A percentile compares a stretch with the other conserved stretches of the same genome.
Evolutionary conservation across 2,113 vertebrate species (phyloP).

Genomic region (Pedionomus torquatus): DNA sequence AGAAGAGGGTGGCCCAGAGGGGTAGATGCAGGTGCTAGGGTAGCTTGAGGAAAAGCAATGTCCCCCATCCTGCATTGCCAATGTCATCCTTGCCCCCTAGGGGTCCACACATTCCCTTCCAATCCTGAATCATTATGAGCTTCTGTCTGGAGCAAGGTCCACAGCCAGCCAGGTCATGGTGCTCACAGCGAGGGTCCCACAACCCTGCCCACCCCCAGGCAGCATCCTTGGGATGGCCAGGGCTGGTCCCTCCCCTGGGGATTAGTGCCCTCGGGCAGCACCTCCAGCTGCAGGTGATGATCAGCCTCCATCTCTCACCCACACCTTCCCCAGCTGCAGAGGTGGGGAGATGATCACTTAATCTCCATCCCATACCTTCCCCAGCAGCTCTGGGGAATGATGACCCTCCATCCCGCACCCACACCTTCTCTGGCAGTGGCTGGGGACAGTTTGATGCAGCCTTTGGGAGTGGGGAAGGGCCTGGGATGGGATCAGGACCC

Average conservation of each 20-base stretch:
- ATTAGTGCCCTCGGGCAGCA: not conserved
- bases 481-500: not conserved
- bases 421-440: not conserved
- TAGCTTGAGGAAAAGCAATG: not conserved
- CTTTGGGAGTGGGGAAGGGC: not conserved
- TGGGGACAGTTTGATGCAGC: not conserved
- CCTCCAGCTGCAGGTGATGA: not conserved
- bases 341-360: too few species aligned
- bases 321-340: too few species aligned
- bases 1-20: not conserved
- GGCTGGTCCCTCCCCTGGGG: not conserved
- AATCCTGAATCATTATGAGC: not conserved
- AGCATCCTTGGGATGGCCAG: not conserved
- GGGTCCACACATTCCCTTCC: too few species aligned
- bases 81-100: too few species aligned
- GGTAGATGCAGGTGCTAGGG: not conserved
- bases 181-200: not conserved
- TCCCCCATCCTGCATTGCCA: not conserved
- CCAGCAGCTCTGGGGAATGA: not conserved
- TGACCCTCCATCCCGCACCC: not conserved
- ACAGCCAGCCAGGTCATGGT: not conserved
- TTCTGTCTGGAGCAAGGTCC: rapidly evolving
- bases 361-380: not conserved
- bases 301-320: not conserved
- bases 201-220: not conserved